Percentiles rank a stretch among this genome's conserved stretches.
phyloP scores from a whole-genome alignment of 1,140 invertebrate genomes.

The Trinorchestia longiramus region DNA sequence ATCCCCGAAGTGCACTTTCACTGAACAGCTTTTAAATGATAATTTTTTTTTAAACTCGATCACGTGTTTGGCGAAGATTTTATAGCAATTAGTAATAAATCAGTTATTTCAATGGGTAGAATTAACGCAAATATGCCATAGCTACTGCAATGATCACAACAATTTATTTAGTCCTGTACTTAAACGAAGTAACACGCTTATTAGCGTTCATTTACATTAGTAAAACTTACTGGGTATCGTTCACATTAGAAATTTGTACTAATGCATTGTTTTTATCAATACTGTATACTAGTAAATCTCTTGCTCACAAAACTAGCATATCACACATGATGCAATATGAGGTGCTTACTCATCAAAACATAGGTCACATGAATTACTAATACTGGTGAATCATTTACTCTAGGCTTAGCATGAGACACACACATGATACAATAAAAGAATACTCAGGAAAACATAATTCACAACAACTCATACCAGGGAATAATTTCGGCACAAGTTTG shows the following conservation, averaged over 20 bases:
- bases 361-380: too few species aligned
- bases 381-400: too few species aligned
- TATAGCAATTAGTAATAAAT: neutral
- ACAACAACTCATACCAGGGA: too few species aligned
- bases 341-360: neutral
- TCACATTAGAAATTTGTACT: neutral
- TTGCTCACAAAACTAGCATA: neutral
- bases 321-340: neutral
- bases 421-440: too few species aligned
- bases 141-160: neutral
- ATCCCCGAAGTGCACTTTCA: too few species aligned
- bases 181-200: neutral
- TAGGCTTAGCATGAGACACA: too few species aligned
- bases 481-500: too few species aligned
- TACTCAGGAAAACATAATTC: too few species aligned
- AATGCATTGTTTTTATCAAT: too few species aligned
- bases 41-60: neutral
- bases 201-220: too few species aligned
- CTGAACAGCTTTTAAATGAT: neutral
- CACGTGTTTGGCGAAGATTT: neutral
- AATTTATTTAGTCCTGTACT: neutral
- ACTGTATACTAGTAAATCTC: neutral
- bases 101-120: neutral
- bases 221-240: neutral
- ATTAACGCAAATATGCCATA: neutral